Base-by-base conservation (phyloP, 1,140 invertebrate genomes). In the Cheumatopsyche charites region DNA sequence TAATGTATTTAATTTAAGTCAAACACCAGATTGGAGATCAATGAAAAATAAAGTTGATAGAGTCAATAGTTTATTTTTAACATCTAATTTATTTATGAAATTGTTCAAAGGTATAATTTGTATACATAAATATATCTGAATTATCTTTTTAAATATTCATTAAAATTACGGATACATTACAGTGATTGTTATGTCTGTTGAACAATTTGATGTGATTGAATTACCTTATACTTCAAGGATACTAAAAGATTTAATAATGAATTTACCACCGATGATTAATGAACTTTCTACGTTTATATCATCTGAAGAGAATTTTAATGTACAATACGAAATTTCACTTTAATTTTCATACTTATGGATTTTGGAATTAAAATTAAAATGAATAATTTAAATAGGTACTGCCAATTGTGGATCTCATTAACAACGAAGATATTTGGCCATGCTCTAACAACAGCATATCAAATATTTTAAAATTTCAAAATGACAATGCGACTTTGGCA, bases 401-500 rank as follows among this genome's bases (percentile, higher is more conserved):
- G 41, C 75, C 78, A 70, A 78, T 83, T 71, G 79, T 82, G 23
- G 36, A 69, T 4, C 13, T 80, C 4, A 70, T 84, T 47, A 82
- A 82, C 71, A 73, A 75, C 0, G 76, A 78, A 1, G 78, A 79
- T 3, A 61, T 77, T 0, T 84, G 83, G 83, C 83, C 83, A 0
- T 84, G 83, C 58, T 78, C 77, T 6, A 47, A 17, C 0, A 74
- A 11, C 3, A 81, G 81, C 26, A 47, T 83, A 4, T 73, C 78
- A 0, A 71, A 78, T 4, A 12, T 79, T 3, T 13, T 84, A 17
- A 45, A 62, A 1, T 67, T 82, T 0, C 76, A 70, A 9, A 25
- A 65, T 4, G n/a, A n/a, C n/a, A 62, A 62, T 4, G 78, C 81
- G 1, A 69, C 70, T 45, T 71, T 74, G 2, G 79, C 80, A 0